phyloP scores from a whole-genome alignment of 2,888 invertebrate genomes.

The Pomacea canaliculata region DNA sequence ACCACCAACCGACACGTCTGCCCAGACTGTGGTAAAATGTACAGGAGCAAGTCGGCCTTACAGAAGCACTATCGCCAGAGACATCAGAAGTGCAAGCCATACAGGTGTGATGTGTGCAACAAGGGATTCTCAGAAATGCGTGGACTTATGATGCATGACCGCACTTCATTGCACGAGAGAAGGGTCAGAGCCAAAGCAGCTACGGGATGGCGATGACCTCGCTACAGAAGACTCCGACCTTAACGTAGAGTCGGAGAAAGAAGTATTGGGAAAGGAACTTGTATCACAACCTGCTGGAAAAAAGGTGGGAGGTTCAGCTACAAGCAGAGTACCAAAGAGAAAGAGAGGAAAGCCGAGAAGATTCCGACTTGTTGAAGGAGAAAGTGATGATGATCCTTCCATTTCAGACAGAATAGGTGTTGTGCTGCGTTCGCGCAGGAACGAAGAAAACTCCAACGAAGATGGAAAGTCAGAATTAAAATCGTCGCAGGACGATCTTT shows the following conservation, averaged over 20 bases:
- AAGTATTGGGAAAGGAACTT: not conserved
- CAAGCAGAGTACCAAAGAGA: not conserved
- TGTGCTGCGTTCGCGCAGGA: not conserved
- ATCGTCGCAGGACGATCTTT: not conserved
- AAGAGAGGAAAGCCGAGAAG: constrained; percentile 24
- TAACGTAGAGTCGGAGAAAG: not conserved
- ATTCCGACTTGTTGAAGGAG: constrained; percentile 5
- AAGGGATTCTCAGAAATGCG: constrained; percentile 42
- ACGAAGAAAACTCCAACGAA: constrained; percentile 6
- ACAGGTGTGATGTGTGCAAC: constrained; percentile 40
- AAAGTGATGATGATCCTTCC: constrained; percentile 7
- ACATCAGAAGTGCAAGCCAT: constrained; percentile 26
- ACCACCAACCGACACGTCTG: constrained; percentile 41
- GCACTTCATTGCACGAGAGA: constrained; percentile 28
- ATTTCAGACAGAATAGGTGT: not conserved
- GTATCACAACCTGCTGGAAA: not conserved
- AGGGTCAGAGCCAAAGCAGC: not conserved
- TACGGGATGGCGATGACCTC: not conserved
- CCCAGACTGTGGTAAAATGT: constrained; percentile 29
- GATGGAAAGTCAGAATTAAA: not conserved
- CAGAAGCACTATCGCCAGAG: constrained; percentile 25
- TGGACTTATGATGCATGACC: constrained; percentile 25
- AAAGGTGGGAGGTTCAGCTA: constrained; percentile 8
- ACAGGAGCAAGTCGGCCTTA: constrained; percentile 25
- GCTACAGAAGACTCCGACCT: not conserved